A percentile compares a stretch with the other conserved stretches of the same genome.
Conservation (phyloP, 1,140 invertebrate species). For the Medauroidea extradentata region DNA sequence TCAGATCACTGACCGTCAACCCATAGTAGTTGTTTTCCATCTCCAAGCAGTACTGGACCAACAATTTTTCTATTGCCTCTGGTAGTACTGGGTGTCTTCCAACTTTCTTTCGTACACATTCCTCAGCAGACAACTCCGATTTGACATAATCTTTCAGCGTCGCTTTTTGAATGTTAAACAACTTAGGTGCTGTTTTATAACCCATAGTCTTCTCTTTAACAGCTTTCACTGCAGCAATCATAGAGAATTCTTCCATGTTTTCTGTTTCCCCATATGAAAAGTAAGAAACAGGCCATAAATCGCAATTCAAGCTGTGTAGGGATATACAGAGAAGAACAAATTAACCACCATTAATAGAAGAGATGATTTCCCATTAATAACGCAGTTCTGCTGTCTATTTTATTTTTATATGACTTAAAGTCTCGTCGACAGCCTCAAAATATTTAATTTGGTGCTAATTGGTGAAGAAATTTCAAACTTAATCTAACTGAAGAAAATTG, state of each 20-base stretch:
- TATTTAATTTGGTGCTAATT: too few species aligned
- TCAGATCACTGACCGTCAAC: conserved; percentile 21
- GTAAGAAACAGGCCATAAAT: too few species aligned
- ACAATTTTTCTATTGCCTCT: conserved; percentile 20
- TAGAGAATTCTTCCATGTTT: neutral
- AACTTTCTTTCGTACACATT: neutral
- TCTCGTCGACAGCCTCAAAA: too few species aligned
- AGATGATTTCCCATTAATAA: too few species aligned
- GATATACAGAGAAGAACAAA: too few species aligned
- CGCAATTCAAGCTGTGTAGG: too few species aligned
- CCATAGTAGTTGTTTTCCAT: conserved; percentile 25
- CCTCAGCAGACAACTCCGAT: neutral
- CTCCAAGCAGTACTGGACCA: conserved; percentile 23
- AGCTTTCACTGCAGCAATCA: neutral
- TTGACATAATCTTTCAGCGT: conserved; percentile 8
- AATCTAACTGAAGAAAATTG: too few species aligned
- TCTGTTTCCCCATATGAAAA: too few species aligned
- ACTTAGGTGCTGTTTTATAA: neutral
- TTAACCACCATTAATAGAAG: too few species aligned
- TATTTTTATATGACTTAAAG: too few species aligned
- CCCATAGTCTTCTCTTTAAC: conserved; percentile 1
- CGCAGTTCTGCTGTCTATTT: too few species aligned
- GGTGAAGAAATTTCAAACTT: too few species aligned
- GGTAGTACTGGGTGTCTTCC: conserved; percentile 24
- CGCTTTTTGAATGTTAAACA: conserved; percentile 1